phyloP scores from a whole-genome alignment of 2,113 vertebrate genomes.

The Hypomesus transpacificus region DNA sequence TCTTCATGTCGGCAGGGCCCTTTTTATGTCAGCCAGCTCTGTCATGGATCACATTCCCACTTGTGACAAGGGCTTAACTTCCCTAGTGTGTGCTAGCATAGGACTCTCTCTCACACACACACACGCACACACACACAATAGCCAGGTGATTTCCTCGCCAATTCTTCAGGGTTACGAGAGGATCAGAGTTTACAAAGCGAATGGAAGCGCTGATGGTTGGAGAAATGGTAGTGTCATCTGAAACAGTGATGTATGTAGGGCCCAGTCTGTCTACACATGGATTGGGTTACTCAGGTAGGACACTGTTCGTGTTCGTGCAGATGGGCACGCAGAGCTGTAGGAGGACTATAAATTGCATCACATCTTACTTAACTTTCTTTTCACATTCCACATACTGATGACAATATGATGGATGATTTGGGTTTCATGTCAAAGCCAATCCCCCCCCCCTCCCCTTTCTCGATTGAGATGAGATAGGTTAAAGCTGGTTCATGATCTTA shows the following conservation, averaged over 20 bases:
- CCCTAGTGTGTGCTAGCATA: background rate
- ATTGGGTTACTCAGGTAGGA: background rate
- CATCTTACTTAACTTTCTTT: too few species aligned
- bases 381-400: conserved; percentile 1
- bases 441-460: background rate
- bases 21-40: background rate
- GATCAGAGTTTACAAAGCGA: background rate
- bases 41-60: conserved; percentile 7
- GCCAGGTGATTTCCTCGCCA: background rate
- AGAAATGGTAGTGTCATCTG: background rate
- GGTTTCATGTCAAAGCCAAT: background rate
- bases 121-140: background rate
- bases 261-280: background rate
- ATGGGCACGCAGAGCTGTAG: background rate
- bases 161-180: background rate
- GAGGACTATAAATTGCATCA: background rate
- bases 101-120: background rate
- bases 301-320: background rate
- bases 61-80: background rate
- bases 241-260: background rate
- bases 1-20: background rate
- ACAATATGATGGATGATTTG: conserved; percentile 3
- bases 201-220: background rate
- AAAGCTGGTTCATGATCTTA: background rate
- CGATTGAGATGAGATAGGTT: background rate